Base-by-base conservation (phyloP, 2,113 vertebrate genomes). In the Arizona elegans region DNA sequence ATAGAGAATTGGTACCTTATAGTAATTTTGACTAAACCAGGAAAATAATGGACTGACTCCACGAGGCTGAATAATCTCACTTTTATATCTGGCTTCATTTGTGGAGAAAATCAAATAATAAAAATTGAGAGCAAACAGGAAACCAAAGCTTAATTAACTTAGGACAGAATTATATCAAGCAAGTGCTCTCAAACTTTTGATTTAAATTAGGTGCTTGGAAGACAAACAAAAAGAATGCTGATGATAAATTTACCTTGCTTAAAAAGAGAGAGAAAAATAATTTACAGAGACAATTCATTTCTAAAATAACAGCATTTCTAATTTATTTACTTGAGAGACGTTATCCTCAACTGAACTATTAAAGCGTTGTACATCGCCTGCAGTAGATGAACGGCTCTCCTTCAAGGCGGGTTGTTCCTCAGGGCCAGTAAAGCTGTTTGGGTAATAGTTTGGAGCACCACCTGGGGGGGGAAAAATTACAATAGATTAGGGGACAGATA, bases 361-460 rank as follows among this genome's bases (percentile, higher is more conserved):
- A 97, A 97, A 99, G 58, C 99, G 98, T 3, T 94, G 96, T 89
- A 99, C 98, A 0, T 99, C 98, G 0, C 96, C 93, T 0, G 98
- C 98, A 47, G 94, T 94, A 0, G 0, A 75, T 90, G 90, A 24
- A 13, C 56, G 91, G 1, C 97, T 97, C 95, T 99, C 98, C 92
- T 96, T 87, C 13, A 96, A 95, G 0, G 0, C 0, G 0, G 90
- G 96, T 94, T 98, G 98, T 1, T 95, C 95, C 0, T 98, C 98
- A 0, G 99, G 99, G 1, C 98, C 99, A 9, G 98, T 98, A 95
- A 99, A 99, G 97, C 99, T 99, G 95, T 99, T 99, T 24, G 99
- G 99, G 75, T 97, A 99, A 95, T 99, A 99, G 96, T 99, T 99
- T 13, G 99, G 99, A 56, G 99, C 98, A 3, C 99, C 99, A 92